Evolutionary conservation across 2,113 vertebrate genomes (phyloP).

Genomic region (Centropristis striata): DNA sequence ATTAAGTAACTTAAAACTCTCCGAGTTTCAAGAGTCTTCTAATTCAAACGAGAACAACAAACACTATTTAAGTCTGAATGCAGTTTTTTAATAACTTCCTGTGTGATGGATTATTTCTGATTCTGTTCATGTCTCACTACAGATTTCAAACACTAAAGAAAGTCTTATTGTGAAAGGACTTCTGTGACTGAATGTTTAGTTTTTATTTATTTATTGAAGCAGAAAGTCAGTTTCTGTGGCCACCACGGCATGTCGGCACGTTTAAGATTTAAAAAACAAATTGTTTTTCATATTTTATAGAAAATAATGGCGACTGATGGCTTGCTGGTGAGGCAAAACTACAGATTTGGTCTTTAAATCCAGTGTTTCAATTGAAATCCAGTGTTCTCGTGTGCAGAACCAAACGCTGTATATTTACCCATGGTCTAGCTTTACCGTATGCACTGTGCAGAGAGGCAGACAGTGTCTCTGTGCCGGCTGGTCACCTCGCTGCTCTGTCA

Average conservation of each 20-base stretch:
- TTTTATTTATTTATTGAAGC: constrained; percentile 2
- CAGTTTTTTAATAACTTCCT: too few relatives aligned
- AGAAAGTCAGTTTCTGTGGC: too few relatives aligned
- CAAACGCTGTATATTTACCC: not conserved
- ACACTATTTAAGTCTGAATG: too few relatives aligned
- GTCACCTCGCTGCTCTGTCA: constrained; percentile 14
- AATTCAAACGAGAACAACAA: not conserved
- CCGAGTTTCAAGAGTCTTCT: not conserved
- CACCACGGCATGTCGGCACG: too few relatives aligned
- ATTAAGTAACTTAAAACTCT: too few relatives aligned
- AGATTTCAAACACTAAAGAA: too few relatives aligned
- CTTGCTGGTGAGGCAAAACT: not conserved
- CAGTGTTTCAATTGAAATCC: not conserved
- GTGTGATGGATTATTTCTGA: too few relatives aligned
- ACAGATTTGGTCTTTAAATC: not conserved
- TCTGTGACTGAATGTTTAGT: not conserved
- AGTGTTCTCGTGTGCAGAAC: not conserved
- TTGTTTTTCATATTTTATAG: not conserved
- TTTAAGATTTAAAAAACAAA: too few relatives aligned
- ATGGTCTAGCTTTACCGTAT: not conserved
- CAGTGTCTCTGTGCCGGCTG: constrained; percentile 15
- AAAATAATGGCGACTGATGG: not conserved
- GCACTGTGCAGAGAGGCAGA: not conserved
- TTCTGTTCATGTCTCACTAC: too few relatives aligned
- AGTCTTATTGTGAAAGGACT: not conserved